A percentile compares a stretch with the other conserved stretches of the same genome.
Evolutionary conservation across 2,113 vertebrate genomes (phyloP).

Genomic region (Heteronetta atricapilla): DNA sequence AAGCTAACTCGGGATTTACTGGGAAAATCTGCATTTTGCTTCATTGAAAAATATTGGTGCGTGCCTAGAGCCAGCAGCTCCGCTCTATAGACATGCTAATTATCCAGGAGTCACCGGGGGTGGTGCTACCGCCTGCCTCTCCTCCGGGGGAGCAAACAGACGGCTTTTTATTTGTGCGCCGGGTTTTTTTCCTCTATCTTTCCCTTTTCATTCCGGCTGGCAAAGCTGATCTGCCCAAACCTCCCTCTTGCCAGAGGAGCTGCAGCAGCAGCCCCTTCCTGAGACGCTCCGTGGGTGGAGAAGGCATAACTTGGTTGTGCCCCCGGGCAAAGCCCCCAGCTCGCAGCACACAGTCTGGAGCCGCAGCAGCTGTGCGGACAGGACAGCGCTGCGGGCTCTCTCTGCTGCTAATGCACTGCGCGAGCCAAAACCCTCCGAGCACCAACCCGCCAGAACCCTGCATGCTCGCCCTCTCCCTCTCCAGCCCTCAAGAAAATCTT

Average conservation of each 20-base stretch:
- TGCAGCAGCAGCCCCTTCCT: constrained; percentile 1
- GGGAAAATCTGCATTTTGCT: neutral
- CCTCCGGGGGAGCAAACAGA: neutral
- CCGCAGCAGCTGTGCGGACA: neutral
- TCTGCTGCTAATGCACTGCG: neutral
- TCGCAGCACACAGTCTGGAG: neutral
- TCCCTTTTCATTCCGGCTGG: neutral
- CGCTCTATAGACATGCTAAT: neutral
- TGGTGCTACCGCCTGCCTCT: neutral
- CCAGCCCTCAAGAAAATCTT: neutral
- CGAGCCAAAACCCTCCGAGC: neutral
- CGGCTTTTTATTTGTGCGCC: neutral
- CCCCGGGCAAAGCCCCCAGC: neutral
- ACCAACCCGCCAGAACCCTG: neutral
- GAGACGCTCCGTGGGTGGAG: neutral
- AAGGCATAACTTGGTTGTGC: neutral
- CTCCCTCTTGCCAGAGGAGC: neutral
- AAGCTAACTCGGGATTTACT: neutral
- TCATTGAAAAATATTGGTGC: neutral
- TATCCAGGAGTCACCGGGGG: neutral
- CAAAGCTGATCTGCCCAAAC: neutral
- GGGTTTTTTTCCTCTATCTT: neutral
- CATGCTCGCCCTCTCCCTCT: neutral
- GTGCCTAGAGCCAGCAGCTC: constrained; percentile 3
- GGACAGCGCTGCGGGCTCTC: neutral